Evolutionary conservation across 1,140 invertebrate species (phyloP), one percentile per base, ranked within the genome.

Genomic region (Homarus americanus): DNA sequence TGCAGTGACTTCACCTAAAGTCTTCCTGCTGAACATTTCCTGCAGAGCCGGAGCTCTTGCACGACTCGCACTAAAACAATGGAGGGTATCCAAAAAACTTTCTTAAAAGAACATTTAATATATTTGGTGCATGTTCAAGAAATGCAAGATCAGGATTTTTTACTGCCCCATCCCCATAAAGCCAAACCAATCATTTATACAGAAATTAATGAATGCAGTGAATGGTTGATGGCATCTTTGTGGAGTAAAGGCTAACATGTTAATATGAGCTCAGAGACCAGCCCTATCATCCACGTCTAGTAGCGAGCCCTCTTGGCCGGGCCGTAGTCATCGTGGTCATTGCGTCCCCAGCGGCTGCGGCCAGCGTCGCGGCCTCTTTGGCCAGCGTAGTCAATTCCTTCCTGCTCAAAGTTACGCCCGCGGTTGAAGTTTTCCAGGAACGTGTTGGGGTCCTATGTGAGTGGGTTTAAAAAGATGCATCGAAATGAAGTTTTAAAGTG

Each of bases 401-500:
- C 79, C 79, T 88, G 85, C 69, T 92, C 91, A 92, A 92, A 92
- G 85, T 88, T 92, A 88, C 85, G 91, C 72, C 80, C 91, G 78
- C 91, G 91, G 85, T 87, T 92, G 91, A 92, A 92, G 91, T 92
- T 92, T 84, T 92, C 91, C 85, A 92, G 63, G 85, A 92, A 92
- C 79, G 80, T 92, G 91, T 88, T 80, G 78, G 91, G 91, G 79
- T 92, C 91, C 91, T 92, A 92, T 40, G 75, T 91, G 82, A 91
- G 76, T 91, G 89, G 89, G 41, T 86, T 87, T 87, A 87, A 84
- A 87, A 87, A 87, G 58, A 91, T 91, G 89, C 89, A 91, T 63
- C 82, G 82, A 78, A 85, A 90, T 90, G 80, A 90, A 90, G 87
- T 75, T 90, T 82, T 38, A 24, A 90, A 40, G n/a, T 36, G 75